Conservation (phyloP, 23 tunicate genomes). For the Styela clava region DNA sequence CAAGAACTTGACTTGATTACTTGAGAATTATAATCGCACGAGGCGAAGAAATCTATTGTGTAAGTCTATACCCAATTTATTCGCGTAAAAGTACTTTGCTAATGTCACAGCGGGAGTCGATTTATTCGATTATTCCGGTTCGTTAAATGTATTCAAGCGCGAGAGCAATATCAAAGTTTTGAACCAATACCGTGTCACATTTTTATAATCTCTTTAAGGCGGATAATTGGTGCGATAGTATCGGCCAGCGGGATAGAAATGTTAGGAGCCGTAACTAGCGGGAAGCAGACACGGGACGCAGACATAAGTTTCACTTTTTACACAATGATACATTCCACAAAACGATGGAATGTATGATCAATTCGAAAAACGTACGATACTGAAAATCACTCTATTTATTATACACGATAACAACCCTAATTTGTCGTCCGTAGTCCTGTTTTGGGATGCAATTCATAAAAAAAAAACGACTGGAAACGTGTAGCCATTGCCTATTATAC, state of each 20-base stretch:
- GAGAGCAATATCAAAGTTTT: background rate
- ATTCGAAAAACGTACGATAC: no score
- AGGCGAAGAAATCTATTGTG: background rate
- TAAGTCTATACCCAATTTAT: background rate
- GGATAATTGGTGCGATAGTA: background rate
- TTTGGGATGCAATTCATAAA: no score
- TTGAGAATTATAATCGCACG: background rate
- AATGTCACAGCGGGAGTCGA: conserved; percentile 2
- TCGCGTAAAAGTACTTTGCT: background rate
- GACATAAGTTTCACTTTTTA: no score
- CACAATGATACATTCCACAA: no score
- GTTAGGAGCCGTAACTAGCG: no score
- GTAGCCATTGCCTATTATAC: no score
- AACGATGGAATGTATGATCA: no score
- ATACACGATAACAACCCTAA: no score
- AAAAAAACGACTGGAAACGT: no score
- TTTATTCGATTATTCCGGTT: conserved; percentile 33
- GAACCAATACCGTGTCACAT: background rate
- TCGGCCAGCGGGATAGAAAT: background rate
- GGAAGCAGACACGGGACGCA: no score
- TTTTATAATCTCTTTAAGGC: background rate
- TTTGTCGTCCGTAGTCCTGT: no score
- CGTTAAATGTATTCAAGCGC: conserved; percentile 14
- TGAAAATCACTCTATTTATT: no score
- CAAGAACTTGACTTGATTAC: background rate